Evolutionary conservation across 2,113 vertebrate species (phyloP).

Genomic region (Sceloporus undulatus): DNA sequence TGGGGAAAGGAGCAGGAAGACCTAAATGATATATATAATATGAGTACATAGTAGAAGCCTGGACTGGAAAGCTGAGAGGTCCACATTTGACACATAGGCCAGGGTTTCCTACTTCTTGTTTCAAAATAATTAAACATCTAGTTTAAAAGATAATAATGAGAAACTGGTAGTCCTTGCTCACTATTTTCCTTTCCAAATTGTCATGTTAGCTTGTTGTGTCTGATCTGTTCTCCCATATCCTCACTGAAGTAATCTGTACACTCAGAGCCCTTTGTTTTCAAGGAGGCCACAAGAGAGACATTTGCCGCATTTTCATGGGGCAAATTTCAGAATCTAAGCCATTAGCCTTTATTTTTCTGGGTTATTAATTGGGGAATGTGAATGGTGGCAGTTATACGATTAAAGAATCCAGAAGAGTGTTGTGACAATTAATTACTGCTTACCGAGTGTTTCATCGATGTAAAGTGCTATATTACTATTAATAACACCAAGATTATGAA

Average conservation of each 20-base stretch:
- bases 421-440: conserved; percentile 42
- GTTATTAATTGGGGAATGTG: conserved; percentile 27
- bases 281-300: neutral
- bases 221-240: neutral
- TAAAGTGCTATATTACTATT: conserved; percentile 28
- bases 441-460: conserved; percentile 35
- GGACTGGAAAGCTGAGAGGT: neutral
- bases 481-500: conserved; percentile 39
- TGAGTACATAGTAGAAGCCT: neutral
- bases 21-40: neutral
- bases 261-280: conserved; percentile 25
- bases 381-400: conserved; percentile 28
- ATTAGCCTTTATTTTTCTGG: neutral
- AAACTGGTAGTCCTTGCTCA: neutral
- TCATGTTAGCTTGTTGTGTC: neutral
- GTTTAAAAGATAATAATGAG: neutral
- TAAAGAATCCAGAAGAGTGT: conserved; percentile 32
- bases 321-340: conserved; percentile 27
- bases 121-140: neutral
- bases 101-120: neutral
- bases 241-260: conserved; percentile 1
- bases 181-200: neutral
- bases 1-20: neutral
- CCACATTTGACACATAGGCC: neutral
- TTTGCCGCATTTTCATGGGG: neutral